phyloP scores from a whole-genome alignment of 2,113 vertebrate species.

The Lycaon pictus region DNA sequence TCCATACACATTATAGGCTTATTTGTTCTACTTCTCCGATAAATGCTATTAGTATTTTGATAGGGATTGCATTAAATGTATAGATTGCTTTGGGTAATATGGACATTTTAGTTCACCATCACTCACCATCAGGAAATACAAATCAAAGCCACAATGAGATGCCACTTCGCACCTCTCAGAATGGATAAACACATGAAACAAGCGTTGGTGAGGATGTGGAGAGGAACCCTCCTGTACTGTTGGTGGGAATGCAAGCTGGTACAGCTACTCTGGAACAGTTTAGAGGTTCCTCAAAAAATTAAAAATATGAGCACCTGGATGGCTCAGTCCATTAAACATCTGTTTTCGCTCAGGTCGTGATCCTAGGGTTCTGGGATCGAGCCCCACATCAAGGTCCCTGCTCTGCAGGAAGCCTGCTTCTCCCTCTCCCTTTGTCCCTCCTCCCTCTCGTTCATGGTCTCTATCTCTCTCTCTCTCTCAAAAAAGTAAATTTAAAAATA shows the following conservation, averaged over 20 bases:
- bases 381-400: background rate
- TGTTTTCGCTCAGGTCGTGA: background rate
- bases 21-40: background rate
- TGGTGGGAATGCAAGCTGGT: background rate
- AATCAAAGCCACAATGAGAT: background rate
- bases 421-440: background rate
- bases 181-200: background rate
- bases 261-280: background rate
- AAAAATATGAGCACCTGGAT: background rate
- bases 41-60: background rate
- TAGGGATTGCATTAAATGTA: background rate
- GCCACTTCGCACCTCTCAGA: background rate
- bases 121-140: background rate
- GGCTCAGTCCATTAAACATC: background rate
- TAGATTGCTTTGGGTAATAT: background rate
- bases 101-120: background rate
- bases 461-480: background rate
- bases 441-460: background rate
- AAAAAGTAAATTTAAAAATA: background rate
- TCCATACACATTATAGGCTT: background rate
- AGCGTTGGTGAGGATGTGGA: background rate
- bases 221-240: background rate
- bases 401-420: background rate
- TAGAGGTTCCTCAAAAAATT: background rate
- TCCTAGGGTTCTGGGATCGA: background rate